phyloP scores from a whole-genome alignment of 2,797 vertebrate species.

The Alfaro cultratus region DNA sequence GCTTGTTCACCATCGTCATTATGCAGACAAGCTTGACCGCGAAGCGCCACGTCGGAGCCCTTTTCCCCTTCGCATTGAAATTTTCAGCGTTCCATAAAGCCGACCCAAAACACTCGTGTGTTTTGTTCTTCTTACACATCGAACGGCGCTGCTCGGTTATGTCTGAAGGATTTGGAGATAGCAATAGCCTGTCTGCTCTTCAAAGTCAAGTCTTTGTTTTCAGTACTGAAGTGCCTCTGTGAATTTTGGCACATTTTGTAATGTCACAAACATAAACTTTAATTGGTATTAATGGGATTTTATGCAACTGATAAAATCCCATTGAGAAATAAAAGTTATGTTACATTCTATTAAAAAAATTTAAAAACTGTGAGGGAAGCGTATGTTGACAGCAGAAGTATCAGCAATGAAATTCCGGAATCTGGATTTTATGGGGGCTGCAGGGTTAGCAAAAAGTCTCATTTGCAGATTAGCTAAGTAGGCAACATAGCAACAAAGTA shows the following conservation, averaged over 20 bases:
- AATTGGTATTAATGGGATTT: background rate
- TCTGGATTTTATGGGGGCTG: background rate
- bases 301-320: background rate
- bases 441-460: background rate
- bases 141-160: constrained; percentile 51
- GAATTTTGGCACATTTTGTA: background rate
- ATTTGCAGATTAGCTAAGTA: background rate
- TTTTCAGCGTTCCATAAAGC: constrained; percentile 49
- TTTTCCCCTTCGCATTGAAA: constrained; percentile 41
- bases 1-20: constrained; percentile 74
- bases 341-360: background rate
- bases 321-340: background rate
- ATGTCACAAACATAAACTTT: background rate
- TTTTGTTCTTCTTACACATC: constrained; percentile 55
- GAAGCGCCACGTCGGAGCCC: constrained; percentile 44
- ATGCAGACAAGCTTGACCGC: constrained; percentile 75
- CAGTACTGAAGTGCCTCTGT: constrained; percentile 3
- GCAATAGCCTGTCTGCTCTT: constrained; percentile 47
- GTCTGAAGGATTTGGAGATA: constrained; percentile 68
- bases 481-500: background rate
- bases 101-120: constrained; percentile 67
- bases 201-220: constrained; percentile 68
- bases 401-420: background rate
- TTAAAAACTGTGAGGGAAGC: background rate
- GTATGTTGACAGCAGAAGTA: background rate